Percentiles rank a stretch among this genome's conserved stretches.
phyloP scores from a whole-genome alignment of 2,113 vertebrate species.

The Hemiscyllium ocellatum region DNA sequence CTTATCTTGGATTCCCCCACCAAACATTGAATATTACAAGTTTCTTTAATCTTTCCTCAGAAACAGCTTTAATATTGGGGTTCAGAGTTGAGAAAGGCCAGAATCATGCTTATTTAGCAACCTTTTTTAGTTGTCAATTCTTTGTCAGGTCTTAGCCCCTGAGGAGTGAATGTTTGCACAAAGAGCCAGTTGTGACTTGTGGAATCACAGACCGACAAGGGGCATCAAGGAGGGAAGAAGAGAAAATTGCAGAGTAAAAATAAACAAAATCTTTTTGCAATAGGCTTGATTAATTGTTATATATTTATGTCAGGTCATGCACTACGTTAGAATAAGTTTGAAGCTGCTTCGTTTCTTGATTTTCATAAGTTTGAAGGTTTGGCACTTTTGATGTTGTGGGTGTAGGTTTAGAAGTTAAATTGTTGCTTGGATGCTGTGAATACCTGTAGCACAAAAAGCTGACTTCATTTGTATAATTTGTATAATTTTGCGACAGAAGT shows the following conservation, averaged over 20 bases:
- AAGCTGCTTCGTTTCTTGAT: neutral
- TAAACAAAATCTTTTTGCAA: neutral
- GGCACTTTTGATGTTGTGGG: neutral
- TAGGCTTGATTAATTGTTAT: neutral
- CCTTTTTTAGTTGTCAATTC: neutral
- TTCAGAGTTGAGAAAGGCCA: neutral
- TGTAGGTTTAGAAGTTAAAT: neutral
- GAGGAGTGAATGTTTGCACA: constrained; percentile 6
- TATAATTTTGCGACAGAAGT: neutral
- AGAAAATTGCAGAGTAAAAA: neutral
- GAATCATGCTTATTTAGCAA: neutral
- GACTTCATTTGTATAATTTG: neutral
- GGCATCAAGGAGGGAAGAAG: neutral
- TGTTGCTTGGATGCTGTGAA: neutral
- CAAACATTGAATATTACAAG: neutral
- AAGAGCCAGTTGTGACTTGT: neutral
- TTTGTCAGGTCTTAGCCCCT: neutral
- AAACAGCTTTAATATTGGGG: neutral
- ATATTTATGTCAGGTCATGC: neutral
- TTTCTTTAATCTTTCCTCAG: neutral
- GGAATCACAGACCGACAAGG: neutral
- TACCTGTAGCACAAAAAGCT: neutral
- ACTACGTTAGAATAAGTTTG: neutral
- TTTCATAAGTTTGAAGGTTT: neutral
- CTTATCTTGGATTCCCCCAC: neutral